Base-by-base conservation (phyloP, 2,797 vertebrate genomes). In the Pangasius larnaudii region DNA sequence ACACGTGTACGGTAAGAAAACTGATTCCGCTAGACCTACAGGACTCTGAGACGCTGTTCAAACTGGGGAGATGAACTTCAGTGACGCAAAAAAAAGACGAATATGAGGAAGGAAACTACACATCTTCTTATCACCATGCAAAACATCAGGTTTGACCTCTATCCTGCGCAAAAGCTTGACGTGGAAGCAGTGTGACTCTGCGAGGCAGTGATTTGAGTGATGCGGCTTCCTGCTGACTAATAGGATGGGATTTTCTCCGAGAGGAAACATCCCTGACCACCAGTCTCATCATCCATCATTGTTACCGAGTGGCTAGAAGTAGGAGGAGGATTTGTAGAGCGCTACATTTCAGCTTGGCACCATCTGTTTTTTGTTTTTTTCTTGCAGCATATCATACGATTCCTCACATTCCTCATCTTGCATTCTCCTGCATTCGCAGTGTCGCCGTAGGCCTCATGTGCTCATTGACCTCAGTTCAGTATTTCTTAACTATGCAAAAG, bases 211-310 rank as follows among this genome's bases (percentile, higher is more conserved):
- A 82, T 82, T 67, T 86, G 82, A 87, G 85, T 88, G 88, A 88
- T 39, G 72, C 56, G 36, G 79, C 81, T 79, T 74, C 30, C 71
- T 18, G 61, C 67, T 85, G 85, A 90, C 79, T 90, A 86, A 88
- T 61, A 75, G 86, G 49, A 82, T 71, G 53, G 36, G 56, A 81
- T 90, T 88, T 90, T 90, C 71, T 89, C 51, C 0, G 30, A 87
- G 61, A 69, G 88, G 89, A 91, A 91, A 87, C 80, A 89, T 90
- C 88, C 65, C 59, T 56, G 11, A 85, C 79, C 69, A 79, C 85
- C 87, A 80, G 63, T 85, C 80, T 88, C 71, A 83, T 87, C 89
- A 90, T 92, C 88, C 85, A 88, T 92, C 91, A 90, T 67, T 88
- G 90, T 89, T 90, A 86, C 85, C 2, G 33, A 80, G 69, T 49